Conservation (phyloP, 2,888 invertebrate genomes). For the Zygothrica quintamaculata region DNA sequence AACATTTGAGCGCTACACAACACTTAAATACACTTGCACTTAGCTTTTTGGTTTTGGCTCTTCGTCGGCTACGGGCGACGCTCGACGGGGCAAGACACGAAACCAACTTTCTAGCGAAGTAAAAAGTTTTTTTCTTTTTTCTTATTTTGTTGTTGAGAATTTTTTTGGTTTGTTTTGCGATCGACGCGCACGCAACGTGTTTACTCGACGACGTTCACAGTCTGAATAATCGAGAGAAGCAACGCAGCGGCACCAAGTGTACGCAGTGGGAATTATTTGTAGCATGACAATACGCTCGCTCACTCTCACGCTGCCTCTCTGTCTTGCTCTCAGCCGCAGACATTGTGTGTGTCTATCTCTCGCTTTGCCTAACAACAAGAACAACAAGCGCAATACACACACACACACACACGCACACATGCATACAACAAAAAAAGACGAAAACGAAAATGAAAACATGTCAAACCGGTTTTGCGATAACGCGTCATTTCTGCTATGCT, state of each 20-base stretch:
- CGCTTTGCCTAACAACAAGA: constrained; percentile 27
- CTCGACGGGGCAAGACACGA: constrained; percentile 19
- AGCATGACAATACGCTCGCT: too few relatives aligned
- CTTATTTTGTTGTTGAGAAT: constrained; percentile 4
- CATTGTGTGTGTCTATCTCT: constrained; percentile 32
- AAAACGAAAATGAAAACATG: too few relatives aligned
- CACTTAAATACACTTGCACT: constrained; percentile 38
- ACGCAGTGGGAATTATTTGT: constrained; percentile 63
- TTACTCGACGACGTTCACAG: constrained; percentile 84
- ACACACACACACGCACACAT: too few relatives aligned
- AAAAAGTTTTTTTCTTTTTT: constrained; percentile 11
- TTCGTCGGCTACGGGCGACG: constrained; percentile 7
- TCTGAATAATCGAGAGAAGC: constrained; percentile 83
- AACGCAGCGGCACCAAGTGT: constrained; percentile 77
- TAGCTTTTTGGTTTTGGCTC: constrained; percentile 14
- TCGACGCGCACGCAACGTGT: constrained; percentile 80
- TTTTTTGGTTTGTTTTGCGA: constrained; percentile 46
- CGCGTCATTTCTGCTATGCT: constrained; percentile 17
- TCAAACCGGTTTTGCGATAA: constrained; percentile 62
- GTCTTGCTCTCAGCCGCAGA: constrained; percentile 16
- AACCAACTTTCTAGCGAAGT: constrained; percentile 56
- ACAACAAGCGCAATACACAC: background rate
- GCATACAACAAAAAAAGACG: too few relatives aligned
- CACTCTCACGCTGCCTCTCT: constrained; percentile 16
- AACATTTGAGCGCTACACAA: constrained; percentile 52